Evolutionary conservation across 2,113 vertebrate species (phyloP).

Genomic region (Heloderma charlesbogerti): DNA sequence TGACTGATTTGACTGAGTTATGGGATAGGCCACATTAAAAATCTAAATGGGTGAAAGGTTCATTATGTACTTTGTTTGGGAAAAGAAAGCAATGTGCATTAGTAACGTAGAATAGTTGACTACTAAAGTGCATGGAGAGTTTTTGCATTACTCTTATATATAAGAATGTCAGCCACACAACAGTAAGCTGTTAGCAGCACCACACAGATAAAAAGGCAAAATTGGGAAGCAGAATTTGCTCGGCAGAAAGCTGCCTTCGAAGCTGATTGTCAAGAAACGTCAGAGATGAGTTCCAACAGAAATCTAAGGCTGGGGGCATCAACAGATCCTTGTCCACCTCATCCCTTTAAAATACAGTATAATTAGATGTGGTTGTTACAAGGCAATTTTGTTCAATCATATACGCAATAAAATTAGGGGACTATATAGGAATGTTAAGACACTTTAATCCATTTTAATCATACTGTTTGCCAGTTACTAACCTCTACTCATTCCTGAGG

Average conservation of each 20-base stretch:
- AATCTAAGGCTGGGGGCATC: slow-evolving; percentile 9
- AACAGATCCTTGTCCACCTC: slow-evolving; percentile 17
- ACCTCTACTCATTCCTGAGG: slow-evolving; percentile 19
- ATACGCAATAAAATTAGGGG: slow-evolving; percentile 14
- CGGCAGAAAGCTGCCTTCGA: not conserved
- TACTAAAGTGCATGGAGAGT: not conserved
- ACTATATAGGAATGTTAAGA: slow-evolving; percentile 21
- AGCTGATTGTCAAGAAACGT: slow-evolving; percentile 8
- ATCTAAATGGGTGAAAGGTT: not conserved
- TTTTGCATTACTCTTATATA: not conserved
- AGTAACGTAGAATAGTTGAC: not conserved
- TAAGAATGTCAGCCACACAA: not conserved
- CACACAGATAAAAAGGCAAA: not conserved
- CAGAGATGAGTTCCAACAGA: not conserved
- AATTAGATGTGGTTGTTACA: slow-evolving; percentile 30
- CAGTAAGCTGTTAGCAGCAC: not conserved
- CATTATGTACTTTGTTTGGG: not conserved
- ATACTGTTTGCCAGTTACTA: slow-evolving; percentile 6
- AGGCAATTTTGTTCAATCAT: slow-evolving; percentile 29
- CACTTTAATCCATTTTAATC: slow-evolving; percentile 22
- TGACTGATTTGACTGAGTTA: too few species aligned
- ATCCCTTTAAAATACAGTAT: not conserved
- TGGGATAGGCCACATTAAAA: not conserved
- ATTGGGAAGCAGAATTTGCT: not conserved
- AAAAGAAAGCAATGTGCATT: not conserved